Conservation (phyloP, 2,888 invertebrate genomes). For the Prosapia bicincta region DNA sequence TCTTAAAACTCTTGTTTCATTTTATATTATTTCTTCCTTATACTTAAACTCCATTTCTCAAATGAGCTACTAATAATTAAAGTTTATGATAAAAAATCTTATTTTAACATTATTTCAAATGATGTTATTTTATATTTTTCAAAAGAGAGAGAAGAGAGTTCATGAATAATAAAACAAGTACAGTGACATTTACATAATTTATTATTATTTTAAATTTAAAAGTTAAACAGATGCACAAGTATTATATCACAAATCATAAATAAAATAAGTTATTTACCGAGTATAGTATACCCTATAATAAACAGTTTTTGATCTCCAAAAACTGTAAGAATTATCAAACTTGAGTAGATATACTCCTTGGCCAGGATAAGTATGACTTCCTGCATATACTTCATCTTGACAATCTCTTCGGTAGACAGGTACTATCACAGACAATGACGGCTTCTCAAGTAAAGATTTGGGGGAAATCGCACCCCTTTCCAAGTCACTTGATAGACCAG, state of each 20-base stretch:
- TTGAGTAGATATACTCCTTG: slow-evolving; percentile 96
- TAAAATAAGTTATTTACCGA: slow-evolving; percentile 48
- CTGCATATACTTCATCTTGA: slow-evolving; percentile 96
- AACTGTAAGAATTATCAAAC: slow-evolving; percentile 98
- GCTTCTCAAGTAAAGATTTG: slow-evolving; percentile 43
- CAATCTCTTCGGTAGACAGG: slow-evolving; percentile 96
- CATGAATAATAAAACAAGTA: no score
- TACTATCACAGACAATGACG: slow-evolving; percentile 78
- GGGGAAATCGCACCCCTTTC: slow-evolving; percentile 57
- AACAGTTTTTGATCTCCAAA: slow-evolving; percentile 98
- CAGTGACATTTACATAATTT: no score
- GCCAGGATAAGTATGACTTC: slow-evolving; percentile 94
- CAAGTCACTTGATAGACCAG: slow-evolving; percentile 46
- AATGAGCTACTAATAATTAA: no score
- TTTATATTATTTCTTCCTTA: no score
- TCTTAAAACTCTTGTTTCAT: no score
- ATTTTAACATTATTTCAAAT: no score
- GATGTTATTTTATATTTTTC: no score
- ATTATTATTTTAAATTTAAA: not conserved
- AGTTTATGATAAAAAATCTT: no score
- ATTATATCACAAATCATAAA: not conserved
- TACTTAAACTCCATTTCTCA: no score
- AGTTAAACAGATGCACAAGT: not conserved
- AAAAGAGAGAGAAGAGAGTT: no score
- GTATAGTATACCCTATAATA: slow-evolving; percentile 99